Evolutionary conservation across 1,140 invertebrate species (phyloP).

Genomic region (Phocides pigmalion): DNA sequence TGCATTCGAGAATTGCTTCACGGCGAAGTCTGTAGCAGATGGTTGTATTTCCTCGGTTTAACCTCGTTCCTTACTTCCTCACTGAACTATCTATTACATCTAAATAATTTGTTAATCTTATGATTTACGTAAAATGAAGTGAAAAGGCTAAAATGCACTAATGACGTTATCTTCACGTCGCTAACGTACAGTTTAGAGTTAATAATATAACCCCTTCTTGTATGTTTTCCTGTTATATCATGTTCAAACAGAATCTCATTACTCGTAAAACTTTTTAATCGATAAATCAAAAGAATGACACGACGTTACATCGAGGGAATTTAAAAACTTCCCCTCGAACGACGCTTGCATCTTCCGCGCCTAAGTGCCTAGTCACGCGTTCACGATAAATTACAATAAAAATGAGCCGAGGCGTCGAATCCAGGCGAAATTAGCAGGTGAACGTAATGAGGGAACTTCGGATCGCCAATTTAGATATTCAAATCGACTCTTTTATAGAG

Average conservation of each 20-base stretch:
- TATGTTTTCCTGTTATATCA: neutral
- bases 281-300: constrained; percentile 7
- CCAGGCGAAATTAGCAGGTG: constrained; percentile 65
- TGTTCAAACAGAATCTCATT: constrained; percentile 5
- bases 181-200: too few relatives aligned
- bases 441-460: constrained; percentile 65
- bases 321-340: constrained; percentile 33
- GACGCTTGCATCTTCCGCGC: constrained; percentile 18
- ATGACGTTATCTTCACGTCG: too few relatives aligned
- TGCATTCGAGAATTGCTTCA: too few relatives aligned
- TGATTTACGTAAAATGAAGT: too few relatives aligned
- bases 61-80: too few relatives aligned
- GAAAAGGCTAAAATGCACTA: too few relatives aligned
- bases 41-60: too few relatives aligned
- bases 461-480: constrained; percentile 71
- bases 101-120: too few relatives aligned
- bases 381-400: constrained; percentile 66
- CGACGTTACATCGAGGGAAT: constrained; percentile 24
- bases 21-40: too few relatives aligned
- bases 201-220: too few relatives aligned
- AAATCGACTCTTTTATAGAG: constrained; percentile 45
- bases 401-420: constrained; percentile 46
- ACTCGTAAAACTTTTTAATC: constrained; percentile 14
- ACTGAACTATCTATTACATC: too few relatives aligned
- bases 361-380: constrained; percentile 59